Conservation (phyloP, 2,113 vertebrate species). For the Notothenia coriiceps region DNA sequence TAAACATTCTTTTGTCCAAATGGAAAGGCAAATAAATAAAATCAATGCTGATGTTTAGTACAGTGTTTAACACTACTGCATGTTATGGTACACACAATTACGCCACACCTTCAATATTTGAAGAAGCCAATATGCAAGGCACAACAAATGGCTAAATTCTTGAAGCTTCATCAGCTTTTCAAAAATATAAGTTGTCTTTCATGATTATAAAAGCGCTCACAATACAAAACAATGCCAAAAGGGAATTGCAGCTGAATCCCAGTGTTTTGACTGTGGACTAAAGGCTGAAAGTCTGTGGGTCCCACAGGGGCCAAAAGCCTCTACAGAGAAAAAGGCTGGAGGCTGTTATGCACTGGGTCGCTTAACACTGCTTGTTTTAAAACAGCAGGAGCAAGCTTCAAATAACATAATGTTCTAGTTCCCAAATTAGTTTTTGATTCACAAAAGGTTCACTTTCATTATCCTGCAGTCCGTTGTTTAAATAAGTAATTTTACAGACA, state of each 20-base stretch:
- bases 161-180: conserved; percentile 36
- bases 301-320: conserved; percentile 27
- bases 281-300: conserved; percentile 20
- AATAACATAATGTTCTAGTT: background rate
- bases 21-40: conserved; percentile 70
- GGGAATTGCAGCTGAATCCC: conserved; percentile 42
- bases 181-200: conserved; percentile 42
- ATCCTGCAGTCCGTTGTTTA: background rate
- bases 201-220: conserved; percentile 24
- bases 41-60: conserved; percentile 27
- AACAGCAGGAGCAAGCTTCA: background rate
- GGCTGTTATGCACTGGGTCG: background rate
- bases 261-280: conserved; percentile 23
- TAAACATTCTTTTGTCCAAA: conserved; percentile 61
- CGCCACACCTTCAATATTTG: conserved; percentile 49
- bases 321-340: background rate
- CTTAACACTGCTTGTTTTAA: background rate
- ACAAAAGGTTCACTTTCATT: background rate
- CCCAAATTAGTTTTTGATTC: background rate
- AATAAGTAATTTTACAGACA: background rate
- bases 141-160: conserved; percentile 57
- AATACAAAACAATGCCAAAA: conserved; percentile 19
- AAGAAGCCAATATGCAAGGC: conserved; percentile 71
- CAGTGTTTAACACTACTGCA: conserved; percentile 24
- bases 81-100: conserved; percentile 50